phyloP scores from a whole-genome alignment of 2,888 invertebrate species.

The Phalangium opilio region DNA sequence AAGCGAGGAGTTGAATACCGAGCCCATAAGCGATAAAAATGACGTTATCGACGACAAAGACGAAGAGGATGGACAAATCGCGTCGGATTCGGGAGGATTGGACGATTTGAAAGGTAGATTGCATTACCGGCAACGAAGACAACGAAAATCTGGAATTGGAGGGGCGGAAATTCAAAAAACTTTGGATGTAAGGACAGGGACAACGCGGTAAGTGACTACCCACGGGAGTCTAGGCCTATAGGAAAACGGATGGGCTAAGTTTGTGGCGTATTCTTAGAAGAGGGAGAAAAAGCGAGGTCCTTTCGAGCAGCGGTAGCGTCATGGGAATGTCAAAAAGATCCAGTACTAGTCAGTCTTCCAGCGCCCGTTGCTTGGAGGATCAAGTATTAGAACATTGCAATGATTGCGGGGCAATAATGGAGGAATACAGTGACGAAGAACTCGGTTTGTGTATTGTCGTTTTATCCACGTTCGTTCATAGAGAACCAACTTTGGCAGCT shows the following conservation, averaged over 20 bases:
- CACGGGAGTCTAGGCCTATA: not conserved
- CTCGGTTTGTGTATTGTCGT: slow-evolving; percentile 83
- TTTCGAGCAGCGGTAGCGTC: slow-evolving; percentile 4
- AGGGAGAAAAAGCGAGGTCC: slow-evolving; percentile 16
- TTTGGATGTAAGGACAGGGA: slow-evolving; percentile 8
- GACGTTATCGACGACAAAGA: not conserved
- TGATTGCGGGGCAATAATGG: slow-evolving; percentile 74
- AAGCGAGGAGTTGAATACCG: too few species aligned
- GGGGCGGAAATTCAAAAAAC: slow-evolving; percentile 17
- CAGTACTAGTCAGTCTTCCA: slow-evolving; percentile 16
- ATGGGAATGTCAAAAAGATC: slow-evolving; percentile 12
- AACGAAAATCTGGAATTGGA: slow-evolving; percentile 20
- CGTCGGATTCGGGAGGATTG: not conserved
- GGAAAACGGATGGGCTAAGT: not conserved
- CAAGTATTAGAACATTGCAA: slow-evolving; percentile 43
- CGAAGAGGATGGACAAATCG: not conserved
- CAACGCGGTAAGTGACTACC: not conserved
- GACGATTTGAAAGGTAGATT: slow-evolving; percentile 19
- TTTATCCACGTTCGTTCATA: slow-evolving; percentile 85
- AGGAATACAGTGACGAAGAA: slow-evolving; percentile 94
- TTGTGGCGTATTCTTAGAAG: slow-evolving; percentile 2
- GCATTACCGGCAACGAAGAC: slow-evolving; percentile 21
- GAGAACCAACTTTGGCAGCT: slow-evolving; percentile 85
- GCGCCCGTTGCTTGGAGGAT: slow-evolving; percentile 18
- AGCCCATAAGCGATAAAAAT: not conserved